Conservation (phyloP, 2,113 vertebrate genomes). For the Nyctibius bracteatus region DNA sequence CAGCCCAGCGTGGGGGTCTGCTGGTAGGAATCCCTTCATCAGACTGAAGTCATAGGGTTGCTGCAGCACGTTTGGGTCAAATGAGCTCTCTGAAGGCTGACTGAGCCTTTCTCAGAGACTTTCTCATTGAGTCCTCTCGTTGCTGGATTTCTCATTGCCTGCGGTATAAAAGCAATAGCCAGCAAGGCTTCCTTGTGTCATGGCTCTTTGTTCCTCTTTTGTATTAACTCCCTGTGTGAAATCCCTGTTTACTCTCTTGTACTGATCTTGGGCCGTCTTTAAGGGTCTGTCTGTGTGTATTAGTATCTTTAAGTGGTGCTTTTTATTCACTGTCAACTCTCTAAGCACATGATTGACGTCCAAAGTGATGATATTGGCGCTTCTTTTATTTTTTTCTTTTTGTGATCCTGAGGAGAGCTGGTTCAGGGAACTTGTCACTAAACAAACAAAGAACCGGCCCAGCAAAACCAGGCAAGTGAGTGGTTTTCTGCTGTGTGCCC, state of each 20-base stretch:
- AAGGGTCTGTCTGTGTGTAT: not conserved
- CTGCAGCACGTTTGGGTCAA: not conserved
- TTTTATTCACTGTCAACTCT: not conserved
- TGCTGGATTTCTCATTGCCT: not conserved
- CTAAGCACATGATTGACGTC: rapidly evolving
- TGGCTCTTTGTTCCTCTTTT: not conserved
- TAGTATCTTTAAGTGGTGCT: not conserved
- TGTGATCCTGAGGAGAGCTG: not conserved
- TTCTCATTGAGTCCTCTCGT: not conserved
- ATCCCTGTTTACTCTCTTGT: not conserved
- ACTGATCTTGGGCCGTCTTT: not conserved
- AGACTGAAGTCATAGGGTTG: not conserved
- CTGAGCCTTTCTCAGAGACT: not conserved
- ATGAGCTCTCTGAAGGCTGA: not conserved
- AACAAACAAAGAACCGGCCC: not conserved
- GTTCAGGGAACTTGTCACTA: not conserved
- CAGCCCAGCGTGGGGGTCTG: rapidly evolving
- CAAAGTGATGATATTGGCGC: not conserved
- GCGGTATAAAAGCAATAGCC: not conserved
- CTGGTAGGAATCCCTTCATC: not conserved
- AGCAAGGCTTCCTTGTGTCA: not conserved
- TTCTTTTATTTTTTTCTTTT: not conserved
- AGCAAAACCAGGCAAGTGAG: not conserved
- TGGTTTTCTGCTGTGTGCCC: not conserved
- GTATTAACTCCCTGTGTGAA: not conserved